Conservation (phyloP, 2,113 vertebrate genomes). For the Neolamprologus devosi region DNA sequence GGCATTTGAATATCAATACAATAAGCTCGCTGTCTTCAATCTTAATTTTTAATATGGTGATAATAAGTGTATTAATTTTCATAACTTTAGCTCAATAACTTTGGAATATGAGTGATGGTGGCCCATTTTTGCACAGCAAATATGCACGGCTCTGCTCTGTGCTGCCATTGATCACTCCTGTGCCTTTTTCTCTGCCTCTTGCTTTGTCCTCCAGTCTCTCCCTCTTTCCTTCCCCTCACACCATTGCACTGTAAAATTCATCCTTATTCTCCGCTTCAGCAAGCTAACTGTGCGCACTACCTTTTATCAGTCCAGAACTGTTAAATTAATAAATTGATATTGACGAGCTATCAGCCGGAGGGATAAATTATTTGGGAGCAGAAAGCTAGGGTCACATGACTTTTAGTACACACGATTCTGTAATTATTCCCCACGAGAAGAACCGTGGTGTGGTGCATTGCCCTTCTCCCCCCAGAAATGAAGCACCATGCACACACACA, state of each 20-base stretch:
- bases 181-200: conserved; percentile 16
- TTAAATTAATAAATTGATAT: conserved; percentile 81
- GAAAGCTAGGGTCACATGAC: conserved; percentile 67
- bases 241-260: conserved; percentile 56
- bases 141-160: conserved; percentile 35
- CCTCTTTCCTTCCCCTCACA: conserved; percentile 19
- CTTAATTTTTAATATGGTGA: conserved; percentile 64
- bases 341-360: conserved; percentile 74
- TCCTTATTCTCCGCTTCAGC: conserved; percentile 51
- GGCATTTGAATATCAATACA: conserved; percentile 55
- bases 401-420: conserved; percentile 64
- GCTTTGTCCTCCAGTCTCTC: conserved; percentile 43
- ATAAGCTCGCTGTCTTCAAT: conserved; percentile 37
- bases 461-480: conserved; percentile 8
- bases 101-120: conserved; percentile 59
- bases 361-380: conserved; percentile 74
- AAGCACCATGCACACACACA: conserved; percentile 6
- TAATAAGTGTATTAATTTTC: conserved; percentile 70
- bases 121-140: conserved; percentile 40
- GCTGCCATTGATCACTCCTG: conserved; percentile 50
- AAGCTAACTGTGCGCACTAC: conserved; percentile 59
- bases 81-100: conserved; percentile 55
- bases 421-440: conserved; percentile 70
- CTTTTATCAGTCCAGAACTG: conserved; percentile 76
- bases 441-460: conserved; percentile 26